A percentile compares a stretch with the other conserved stretches of the same genome.
Evolutionary conservation across 1,140 invertebrate genomes (phyloP).

Genomic region (Cyclina sinensis): DNA sequence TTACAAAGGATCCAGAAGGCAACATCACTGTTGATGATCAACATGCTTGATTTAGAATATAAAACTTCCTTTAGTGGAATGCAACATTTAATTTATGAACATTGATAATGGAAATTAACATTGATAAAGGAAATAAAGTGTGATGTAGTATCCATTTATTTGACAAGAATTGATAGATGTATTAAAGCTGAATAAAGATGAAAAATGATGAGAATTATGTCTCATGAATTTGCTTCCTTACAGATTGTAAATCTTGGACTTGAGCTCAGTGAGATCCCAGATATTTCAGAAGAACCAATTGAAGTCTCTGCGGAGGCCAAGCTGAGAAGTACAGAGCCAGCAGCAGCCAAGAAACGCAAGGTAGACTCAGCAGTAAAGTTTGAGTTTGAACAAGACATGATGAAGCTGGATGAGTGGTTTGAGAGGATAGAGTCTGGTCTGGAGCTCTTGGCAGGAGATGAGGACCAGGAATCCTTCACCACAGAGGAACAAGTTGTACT

Average conservation of each 20-base stretch:
- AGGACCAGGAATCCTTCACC: conserved; percentile 87
- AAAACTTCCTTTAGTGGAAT: too few species aligned
- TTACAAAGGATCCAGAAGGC: too few species aligned
- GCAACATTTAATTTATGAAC: too few species aligned
- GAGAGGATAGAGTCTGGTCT: conserved; percentile 88
- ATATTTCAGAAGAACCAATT: conserved; percentile 69
- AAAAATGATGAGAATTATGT: too few species aligned
- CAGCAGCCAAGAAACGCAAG: conserved; percentile 77
- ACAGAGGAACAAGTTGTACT: conserved; percentile 89
- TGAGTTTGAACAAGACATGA: conserved; percentile 88
- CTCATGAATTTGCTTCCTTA: conserved; percentile 30
- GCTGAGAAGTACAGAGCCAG: conserved; percentile 64
- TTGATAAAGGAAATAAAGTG: too few species aligned
- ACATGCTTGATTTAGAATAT: too few species aligned
- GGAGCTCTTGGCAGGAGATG: conserved; percentile 87
- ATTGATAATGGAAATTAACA: too few species aligned
- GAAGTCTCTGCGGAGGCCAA: conserved; percentile 69
- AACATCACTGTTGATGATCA: too few species aligned
- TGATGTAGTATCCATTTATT: too few species aligned
- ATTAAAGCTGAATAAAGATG: too few species aligned
- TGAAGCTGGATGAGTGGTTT: conserved; percentile 89
- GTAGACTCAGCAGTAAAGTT: conserved; percentile 82
- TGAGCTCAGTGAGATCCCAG: conserved; percentile 79
- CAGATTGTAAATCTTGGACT: conserved; percentile 84
- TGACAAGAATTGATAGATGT: too few species aligned